Evolutionary conservation across 2,797 vertebrate species (phyloP), one percentile per base, ranked within the genome.

Genomic region (Fringilla coelebs): DNA sequence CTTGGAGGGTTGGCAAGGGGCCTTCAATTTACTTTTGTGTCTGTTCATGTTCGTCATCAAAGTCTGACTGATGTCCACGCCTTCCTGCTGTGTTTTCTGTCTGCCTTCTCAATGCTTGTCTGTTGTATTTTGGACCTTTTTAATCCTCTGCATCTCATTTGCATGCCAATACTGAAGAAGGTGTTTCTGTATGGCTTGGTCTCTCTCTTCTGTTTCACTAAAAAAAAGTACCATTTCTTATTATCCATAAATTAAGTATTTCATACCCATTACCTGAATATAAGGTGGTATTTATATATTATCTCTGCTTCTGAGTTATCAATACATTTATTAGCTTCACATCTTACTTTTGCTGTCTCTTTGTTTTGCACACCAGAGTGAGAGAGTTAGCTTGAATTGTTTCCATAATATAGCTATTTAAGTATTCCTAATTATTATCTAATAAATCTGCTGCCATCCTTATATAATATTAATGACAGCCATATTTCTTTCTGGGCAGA

Each of bases 1-100:
- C 12, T 49, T 46, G 38, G 34, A 55, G 32, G 6, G 3, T 4
- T 63, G 2, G 32, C 10, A 48, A 13, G 9, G 6, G 5, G 0
- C 8, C 21, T 77, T 83, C 36, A 32, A 49, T 67, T 77, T 77
- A 41, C 11, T 52, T 78, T 71, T 54, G 6, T 60, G 17, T 38
- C 32, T 83, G 17, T 80, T 58, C 4, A 31, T 28, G 22, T 71
- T 91, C 60, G 32, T 85, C 9, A 26, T 66, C 40, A 28, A 90
- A 68, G 13, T 73, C 40, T 80, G 31, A 87, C 18, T 66, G 40
- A 60, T 63, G 71, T 77, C 48, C 17, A 20, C 4, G 16, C 32
- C 16, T 83, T 80, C 29, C 26, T 85, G 9, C 29, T 57, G 34
- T 52, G 32, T 46, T 77, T 90, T 60, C 20, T 65, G 11, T 49